Conservation (phyloP, 1,140 invertebrate species). For the Aculops lycopersici region DNA sequence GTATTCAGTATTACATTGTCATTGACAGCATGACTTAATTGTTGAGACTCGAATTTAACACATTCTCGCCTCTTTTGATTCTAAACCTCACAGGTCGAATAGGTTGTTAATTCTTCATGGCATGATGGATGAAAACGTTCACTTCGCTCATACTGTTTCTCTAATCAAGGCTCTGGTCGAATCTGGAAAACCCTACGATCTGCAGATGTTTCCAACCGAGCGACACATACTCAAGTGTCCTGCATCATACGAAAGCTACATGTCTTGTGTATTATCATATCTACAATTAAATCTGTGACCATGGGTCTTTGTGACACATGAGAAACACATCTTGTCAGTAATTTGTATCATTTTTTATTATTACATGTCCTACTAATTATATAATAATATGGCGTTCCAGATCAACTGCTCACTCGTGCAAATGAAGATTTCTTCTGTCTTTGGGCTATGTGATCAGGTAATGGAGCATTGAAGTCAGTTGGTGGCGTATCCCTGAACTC, state of each 20-base stretch:
- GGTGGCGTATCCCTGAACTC: neutral
- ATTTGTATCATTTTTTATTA: no score
- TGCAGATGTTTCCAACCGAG: slow-evolving; percentile 77
- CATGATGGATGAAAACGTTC: slow-evolving; percentile 95
- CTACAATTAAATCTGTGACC: slow-evolving; percentile 44
- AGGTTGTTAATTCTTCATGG: slow-evolving; percentile 86
- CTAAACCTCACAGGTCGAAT: slow-evolving; percentile 33
- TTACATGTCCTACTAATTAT: no score
- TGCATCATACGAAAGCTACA: slow-evolving; percentile 79
- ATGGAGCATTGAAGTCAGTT: neutral
- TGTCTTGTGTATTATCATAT: slow-evolving; percentile 63
- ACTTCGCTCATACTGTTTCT: slow-evolving; percentile 75
- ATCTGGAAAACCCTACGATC: slow-evolving; percentile 60
- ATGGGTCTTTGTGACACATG: no score
- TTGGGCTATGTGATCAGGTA: neutral
- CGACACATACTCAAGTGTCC: slow-evolving; percentile 63
- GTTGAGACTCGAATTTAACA: neutral
- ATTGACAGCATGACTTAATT: neutral
- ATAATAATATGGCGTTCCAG: no score
- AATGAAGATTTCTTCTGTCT: neutral
- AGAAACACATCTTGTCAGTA: no score
- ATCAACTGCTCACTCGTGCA: no score
- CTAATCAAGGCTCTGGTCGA: slow-evolving; percentile 58
- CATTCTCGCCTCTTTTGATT: slow-evolving; percentile 4
- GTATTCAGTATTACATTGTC: slow-evolving; percentile 13